Base-by-base conservation (phyloP, 2,113 vertebrate species). In the Aldabrachelys gigantea region DNA sequence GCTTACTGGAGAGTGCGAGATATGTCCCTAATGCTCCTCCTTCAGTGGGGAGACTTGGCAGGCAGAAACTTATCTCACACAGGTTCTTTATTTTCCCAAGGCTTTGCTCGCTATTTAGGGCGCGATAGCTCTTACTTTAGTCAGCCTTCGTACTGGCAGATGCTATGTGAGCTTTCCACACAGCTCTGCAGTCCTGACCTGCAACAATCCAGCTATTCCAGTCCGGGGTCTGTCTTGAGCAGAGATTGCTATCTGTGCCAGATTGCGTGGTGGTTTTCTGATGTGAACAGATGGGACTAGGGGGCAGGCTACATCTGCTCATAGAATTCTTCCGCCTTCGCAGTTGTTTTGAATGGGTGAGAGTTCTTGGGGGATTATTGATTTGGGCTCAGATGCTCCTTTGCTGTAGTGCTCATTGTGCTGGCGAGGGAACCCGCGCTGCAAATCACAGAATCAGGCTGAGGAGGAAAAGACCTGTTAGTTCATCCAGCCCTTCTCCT, bases 271-370 rank as follows among this genome's bases (percentile, higher is more conserved):
- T 97, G 95, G 87, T 93, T 96, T 95, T 96, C 93, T 96, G 96
- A 95, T 96, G 96, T 95, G 97, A 96, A 93, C 97, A 96, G 96
- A 96, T 97, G 97, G 96, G 96, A 97, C 84, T 91, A 94, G 93
- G 92, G 96, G 96, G 97, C 94, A 95, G 96, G 93, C 93, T 95
- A 95, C 97, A 97, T 97, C 97, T 97, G 96, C 91, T 96, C 93
- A 0, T 88, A 95, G 94, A 97, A 94, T 97, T 93, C 96, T 95
- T 96, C 96, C 95, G 96, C 96, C 96, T 96, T 97, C 94, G n/a
- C 96, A 96, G 96, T 97, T 97, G 96, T 97, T 97, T 96, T 94
- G 95, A 97, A 96, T 95, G 95, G 95, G 87, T 84, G 94, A 93
- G 93, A 96, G 95, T 89, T 95, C 13, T 2, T 59, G 52, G 53